Evolutionary conservation across 2,113 vertebrate species (phyloP).

Genomic region (Rynchops niger): DNA sequence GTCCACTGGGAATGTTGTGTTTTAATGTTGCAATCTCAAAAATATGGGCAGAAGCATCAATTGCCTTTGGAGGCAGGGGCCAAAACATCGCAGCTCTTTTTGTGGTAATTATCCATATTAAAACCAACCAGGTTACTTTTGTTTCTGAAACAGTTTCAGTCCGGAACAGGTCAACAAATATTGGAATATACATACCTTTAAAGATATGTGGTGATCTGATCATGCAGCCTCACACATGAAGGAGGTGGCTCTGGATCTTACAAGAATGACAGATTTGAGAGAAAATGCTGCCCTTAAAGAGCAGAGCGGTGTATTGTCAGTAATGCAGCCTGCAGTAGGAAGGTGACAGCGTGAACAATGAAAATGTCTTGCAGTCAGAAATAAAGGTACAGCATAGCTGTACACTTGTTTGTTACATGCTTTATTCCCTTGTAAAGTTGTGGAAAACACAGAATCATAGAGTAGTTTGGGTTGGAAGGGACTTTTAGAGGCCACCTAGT

Average conservation of each 20-base stretch:
- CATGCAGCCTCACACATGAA: neutral
- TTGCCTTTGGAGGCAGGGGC: too few species aligned
- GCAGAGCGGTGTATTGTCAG: neutral
- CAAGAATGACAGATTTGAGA: neutral
- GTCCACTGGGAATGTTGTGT: neutral
- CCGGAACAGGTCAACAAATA: neutral
- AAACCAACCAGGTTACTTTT: neutral
- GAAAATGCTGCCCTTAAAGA: neutral
- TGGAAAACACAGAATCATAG: neutral
- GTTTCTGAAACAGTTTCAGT: neutral
- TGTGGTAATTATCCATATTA: neutral
- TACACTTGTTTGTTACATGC: neutral
- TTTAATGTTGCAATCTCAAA: neutral
- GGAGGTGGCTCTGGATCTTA: neutral
- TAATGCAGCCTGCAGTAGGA: neutral
- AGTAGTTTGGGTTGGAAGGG: neutral
- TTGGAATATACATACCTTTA: neutral
- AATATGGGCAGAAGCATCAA: neutral
- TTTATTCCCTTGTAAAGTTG: neutral
- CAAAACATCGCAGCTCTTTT: neutral
- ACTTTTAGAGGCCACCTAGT: neutral
- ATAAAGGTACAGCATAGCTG: neutral
- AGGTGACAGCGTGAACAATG: neutral
- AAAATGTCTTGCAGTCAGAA: neutral
- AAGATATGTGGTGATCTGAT: neutral